Base-by-base conservation (phyloP, 2,113 vertebrate genomes). In the Toxostoma redivivum region DNA sequence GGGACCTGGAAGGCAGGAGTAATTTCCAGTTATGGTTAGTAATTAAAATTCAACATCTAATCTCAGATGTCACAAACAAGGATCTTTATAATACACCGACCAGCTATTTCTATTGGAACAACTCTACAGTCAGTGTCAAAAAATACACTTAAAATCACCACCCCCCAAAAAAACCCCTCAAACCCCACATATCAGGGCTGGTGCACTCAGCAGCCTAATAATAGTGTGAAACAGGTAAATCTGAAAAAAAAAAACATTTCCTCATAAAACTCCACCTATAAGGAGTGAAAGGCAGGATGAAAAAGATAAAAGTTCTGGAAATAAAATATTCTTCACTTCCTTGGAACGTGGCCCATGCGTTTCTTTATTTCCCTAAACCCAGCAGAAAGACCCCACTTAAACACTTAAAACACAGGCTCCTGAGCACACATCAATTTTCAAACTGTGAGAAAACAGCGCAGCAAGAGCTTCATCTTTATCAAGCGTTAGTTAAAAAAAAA, bases 161-260 rank as follows among this genome's bases (percentile, higher is more conserved):
- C 8, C 8, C 12, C 5, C 9, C 1, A 8, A 53, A 57, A 62
- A 27, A 3, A n/a, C n/a, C n/a, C 9, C 28, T 35, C 12, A 47
- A 35, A 19, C 0, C 5, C 12, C 24, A n/a, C 8, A 13, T 3
- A 45, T 5, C 30, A 38, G 7, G 14, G 8, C 14, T 44, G 18
- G 44, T 2, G 1, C 16, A 54, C 15, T 23, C 20, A 61, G 19
- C 12, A 58, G 20, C 21, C 25, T 15, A 40, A 13, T 7, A 60
- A 74, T 3, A 3, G 15, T 31, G 27, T 44, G 28, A 44, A 91
- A 62, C 33, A n/a, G 8, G 11, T 12, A n/a, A 44, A 47, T 11
- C 12, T n/a, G 33, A 24, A 54, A 62, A 48, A 9, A 58, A 40
- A 1, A 44, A 1, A 13, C 2, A 23, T 57, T 65, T 82, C 57